phyloP scores from a whole-genome alignment of 2,113 vertebrate species.

The Larimichthys polyactis region DNA sequence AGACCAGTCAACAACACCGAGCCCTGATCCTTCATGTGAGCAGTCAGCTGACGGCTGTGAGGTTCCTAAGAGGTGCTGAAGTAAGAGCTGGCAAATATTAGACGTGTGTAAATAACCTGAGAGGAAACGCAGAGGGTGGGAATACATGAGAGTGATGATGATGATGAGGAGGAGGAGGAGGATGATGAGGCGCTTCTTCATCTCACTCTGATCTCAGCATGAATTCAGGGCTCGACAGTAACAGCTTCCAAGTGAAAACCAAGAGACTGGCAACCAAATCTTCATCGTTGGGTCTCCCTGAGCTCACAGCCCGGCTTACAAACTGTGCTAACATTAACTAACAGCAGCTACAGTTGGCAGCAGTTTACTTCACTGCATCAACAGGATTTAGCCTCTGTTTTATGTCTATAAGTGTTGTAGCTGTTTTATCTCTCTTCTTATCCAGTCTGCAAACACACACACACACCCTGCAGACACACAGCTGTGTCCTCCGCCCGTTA shows the following conservation, averaged over 20 bases:
- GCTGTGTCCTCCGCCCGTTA: not conserved
- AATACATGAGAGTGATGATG: not conserved
- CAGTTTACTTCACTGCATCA: no score
- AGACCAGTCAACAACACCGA: not conserved
- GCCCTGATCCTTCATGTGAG: not conserved
- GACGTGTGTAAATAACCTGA: constrained; percentile 1
- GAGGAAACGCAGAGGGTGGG: constrained; percentile 9
- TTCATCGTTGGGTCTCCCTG: no score
- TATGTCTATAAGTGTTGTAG: not conserved
- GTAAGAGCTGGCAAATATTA: constrained; percentile 46
- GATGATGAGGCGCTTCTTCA: not conserved
- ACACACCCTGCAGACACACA: constrained; percentile 26
- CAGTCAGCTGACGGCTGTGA: not conserved
- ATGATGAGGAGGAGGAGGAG: no score
- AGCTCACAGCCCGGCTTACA: no score
- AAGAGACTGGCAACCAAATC: no score
- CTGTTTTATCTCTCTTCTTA: constrained; percentile 9
- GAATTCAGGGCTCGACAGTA: no score
- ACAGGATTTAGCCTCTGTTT: no score
- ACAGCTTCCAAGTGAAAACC: no score
- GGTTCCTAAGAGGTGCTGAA: constrained; percentile 43
- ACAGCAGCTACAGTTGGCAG: no score
- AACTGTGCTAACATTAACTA: no score
- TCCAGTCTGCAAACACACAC: not conserved
- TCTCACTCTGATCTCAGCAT: not conserved